These are phyloP conservation scores for Chiloscyllium punctatum DNA, from an alignment of 2,797 vertebrate genomes.

Conservation along the genomic window DNA sequence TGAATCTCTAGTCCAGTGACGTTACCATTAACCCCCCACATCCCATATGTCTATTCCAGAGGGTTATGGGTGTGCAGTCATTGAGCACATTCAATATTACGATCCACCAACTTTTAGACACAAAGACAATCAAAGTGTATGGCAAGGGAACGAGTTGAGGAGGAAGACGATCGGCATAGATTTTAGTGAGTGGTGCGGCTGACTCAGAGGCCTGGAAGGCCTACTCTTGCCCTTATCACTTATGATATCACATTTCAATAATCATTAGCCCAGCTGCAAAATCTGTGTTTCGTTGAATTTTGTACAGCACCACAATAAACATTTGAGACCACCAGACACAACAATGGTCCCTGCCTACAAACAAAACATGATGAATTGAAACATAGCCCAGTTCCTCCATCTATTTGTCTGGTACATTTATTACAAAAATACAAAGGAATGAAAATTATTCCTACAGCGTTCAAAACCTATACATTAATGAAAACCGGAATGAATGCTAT, in stretches of 20 bases:
- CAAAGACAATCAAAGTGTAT: not conserved
- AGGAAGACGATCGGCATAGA: not conserved
- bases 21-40: no score
- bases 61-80: not conserved
- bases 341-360: not conserved
- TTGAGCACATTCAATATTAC: no score
- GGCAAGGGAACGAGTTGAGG: not conserved
- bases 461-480: not conserved
- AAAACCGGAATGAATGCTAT: not conserved
- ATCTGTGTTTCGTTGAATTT: not conserved
- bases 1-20: no score
- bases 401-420: not conserved
- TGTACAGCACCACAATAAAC: not conserved
- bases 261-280: not conserved
- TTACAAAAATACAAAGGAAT: not conserved
- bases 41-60: not conserved
- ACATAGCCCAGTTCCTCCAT: not conserved
- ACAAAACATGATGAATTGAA: no score
- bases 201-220: not conserved
- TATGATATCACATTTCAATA: not conserved
- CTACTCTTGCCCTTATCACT: not conserved
- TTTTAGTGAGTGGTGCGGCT: not conserved
- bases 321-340: not conserved
- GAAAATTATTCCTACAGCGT: not conserved
- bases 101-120: not conserved